phyloP scores from a whole-genome alignment of 2,113 vertebrate species.

The Amblyornis subalaris region DNA sequence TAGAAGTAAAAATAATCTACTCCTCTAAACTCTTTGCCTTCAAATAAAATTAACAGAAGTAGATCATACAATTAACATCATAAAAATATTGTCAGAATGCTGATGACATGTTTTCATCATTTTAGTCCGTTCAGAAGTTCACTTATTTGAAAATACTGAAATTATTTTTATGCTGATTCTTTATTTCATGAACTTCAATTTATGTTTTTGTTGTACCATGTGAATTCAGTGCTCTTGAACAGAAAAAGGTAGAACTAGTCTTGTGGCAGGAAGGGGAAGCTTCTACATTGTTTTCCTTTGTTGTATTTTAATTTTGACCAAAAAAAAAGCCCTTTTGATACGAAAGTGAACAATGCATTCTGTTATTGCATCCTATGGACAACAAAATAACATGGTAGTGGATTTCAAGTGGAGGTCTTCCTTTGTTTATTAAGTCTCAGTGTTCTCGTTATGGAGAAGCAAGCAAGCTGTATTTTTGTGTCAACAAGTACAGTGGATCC shows the following conservation, averaged over 20 bases:
- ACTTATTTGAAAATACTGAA: slow-evolving; percentile 18
- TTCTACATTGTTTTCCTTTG: background rate
- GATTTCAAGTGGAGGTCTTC: slow-evolving; percentile 23
- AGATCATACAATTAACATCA: background rate
- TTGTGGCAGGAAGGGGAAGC: background rate
- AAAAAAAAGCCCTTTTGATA: background rate
- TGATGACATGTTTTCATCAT: background rate
- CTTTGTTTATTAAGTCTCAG: slow-evolving; percentile 52
- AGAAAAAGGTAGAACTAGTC: background rate
- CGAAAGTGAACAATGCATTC: slow-evolving; percentile 20
- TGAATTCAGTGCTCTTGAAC: slow-evolving; percentile 22
- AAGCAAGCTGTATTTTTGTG: slow-evolving; percentile 48
- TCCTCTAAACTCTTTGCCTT: background rate
- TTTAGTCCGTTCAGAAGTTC: background rate
- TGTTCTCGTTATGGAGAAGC: slow-evolving; percentile 46
- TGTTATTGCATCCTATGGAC: slow-evolving; percentile 43
- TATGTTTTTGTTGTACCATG: background rate
- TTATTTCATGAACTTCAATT: slow-evolving; percentile 21
- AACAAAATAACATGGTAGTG: slow-evolving; percentile 54
- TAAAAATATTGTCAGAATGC: background rate
- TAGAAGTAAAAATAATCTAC: background rate
- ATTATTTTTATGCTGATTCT: slow-evolving; percentile 19
- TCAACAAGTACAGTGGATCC: slow-evolving; percentile 13
- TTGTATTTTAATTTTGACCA: slow-evolving; percentile 36
- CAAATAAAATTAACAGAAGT: background rate